Evolutionary conservation across 2,113 vertebrate species (phyloP).

Genomic region (Elephas maximus): DNA sequence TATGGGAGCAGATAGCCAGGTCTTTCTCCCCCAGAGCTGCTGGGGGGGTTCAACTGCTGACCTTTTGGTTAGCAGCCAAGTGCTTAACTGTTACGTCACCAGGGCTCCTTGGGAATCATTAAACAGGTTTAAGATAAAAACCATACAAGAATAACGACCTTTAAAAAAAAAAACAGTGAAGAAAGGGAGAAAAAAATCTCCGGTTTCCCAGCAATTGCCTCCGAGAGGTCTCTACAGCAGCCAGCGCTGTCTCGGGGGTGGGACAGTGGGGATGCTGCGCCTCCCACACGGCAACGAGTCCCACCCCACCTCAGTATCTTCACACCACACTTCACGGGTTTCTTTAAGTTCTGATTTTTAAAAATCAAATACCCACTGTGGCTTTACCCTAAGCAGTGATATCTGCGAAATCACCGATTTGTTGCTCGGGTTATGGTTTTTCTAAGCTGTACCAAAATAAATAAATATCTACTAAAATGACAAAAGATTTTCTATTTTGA

Average conservation of each 20-base stretch:
- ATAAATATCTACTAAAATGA: background rate
- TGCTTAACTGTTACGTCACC: background rate
- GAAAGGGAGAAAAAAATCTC: background rate
- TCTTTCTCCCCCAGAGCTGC: background rate
- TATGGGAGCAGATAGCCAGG: background rate
- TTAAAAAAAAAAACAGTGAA: background rate
- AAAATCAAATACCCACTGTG: background rate
- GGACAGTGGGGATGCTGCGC: background rate
- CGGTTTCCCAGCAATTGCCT: background rate
- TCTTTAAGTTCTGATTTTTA: background rate
- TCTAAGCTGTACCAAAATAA: background rate
- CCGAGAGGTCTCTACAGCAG: background rate
- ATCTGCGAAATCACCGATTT: background rate
- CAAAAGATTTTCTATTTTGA: background rate
- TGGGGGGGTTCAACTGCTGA: background rate
- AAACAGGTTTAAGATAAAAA: background rate
- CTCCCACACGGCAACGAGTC: background rate
- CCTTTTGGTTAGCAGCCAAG: background rate
- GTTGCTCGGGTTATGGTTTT: background rate
- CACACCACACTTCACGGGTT: background rate
- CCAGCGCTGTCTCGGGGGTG: background rate
- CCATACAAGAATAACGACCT: background rate
- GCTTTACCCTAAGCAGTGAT: background rate
- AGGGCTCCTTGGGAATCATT: background rate
- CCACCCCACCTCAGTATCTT: fast-evolving